Base-by-base conservation (phyloP, 2,888 invertebrate genomes). In the Callyntrura sp. region DNA sequence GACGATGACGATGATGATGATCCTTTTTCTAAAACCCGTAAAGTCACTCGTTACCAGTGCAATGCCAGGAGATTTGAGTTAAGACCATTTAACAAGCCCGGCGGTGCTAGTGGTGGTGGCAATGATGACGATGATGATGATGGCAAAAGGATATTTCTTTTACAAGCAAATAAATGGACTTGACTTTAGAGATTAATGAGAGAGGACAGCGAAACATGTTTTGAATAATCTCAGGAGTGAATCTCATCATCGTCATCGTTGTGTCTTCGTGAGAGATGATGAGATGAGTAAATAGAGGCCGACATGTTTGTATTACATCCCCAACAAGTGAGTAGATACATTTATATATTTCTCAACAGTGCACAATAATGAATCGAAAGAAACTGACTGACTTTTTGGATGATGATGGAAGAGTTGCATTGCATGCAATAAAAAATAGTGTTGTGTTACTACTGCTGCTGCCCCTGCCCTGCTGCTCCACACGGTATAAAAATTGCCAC, bases 81-180 rank as follows among this genome's bases (percentile, higher is more conserved):
- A 57, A 70, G 55, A 84, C 70, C 84, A 73, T 73, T 84, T 84
- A 62, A 79, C 86, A 86, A 79, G 68, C 35, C 68, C 35, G 35
- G 9, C 62, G 25, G 68, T 35, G 68, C 68, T 51, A 17, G 45
- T 70, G 76, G 23, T 35, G 35, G 35, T 35, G 35, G 35, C 35
- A 35, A 35, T 35, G 35, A 35, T 35, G 35, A 35, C 35, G 35
- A 35, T 43, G 86, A 86, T 86, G 79, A 86, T 86, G 86, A 86
- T 68, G 65, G 86, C 79, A 87, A 85, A 85, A 35, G 51, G 68
- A 87, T 68, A 35, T 28, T 62, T 68, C 68, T 79, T 87, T 55
- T 81, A 87, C 87, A 87, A 81, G 57, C 81, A 81, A 87, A 87
- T 87, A 87, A 87, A 87, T 87, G 87, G 87, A 87, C 87, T 81